Conservation (phyloP, 2,113 vertebrate genomes). For the Antechinus stuartii region DNA sequence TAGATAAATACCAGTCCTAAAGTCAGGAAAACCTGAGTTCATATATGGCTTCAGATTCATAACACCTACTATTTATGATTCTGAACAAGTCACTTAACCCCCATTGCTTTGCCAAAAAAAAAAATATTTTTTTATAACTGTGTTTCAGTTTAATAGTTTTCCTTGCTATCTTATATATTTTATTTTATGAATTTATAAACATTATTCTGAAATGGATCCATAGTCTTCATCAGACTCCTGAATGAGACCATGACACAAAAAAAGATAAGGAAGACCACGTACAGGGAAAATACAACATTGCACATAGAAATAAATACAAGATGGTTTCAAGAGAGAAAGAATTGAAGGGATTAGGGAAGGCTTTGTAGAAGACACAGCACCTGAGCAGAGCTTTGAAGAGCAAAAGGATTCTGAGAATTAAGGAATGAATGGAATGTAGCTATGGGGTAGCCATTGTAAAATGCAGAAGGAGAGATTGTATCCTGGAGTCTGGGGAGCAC, state of each 20-base stretch:
- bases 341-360: neutral
- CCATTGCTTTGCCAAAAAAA: no score
- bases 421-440: neutral
- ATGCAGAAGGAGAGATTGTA: neutral
- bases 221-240: neutral
- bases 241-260: neutral
- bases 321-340: neutral
- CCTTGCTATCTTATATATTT: neutral
- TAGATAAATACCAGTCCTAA: no score
- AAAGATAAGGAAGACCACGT: neutral
- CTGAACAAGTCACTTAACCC: no score
- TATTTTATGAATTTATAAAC: neutral
- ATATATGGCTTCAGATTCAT: no score
- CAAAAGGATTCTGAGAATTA: neutral
- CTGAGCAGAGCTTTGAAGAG: neutral
- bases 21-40: no score
- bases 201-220: neutral
- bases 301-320: neutral
- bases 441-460: neutral
- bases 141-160: neutral
- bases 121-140: neutral
- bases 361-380: neutral
- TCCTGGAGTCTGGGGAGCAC: neutral
- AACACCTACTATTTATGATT: no score
- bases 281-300: neutral